Conservation (phyloP, 1,140 invertebrate species). For the Drosophila virilis region DNA sequence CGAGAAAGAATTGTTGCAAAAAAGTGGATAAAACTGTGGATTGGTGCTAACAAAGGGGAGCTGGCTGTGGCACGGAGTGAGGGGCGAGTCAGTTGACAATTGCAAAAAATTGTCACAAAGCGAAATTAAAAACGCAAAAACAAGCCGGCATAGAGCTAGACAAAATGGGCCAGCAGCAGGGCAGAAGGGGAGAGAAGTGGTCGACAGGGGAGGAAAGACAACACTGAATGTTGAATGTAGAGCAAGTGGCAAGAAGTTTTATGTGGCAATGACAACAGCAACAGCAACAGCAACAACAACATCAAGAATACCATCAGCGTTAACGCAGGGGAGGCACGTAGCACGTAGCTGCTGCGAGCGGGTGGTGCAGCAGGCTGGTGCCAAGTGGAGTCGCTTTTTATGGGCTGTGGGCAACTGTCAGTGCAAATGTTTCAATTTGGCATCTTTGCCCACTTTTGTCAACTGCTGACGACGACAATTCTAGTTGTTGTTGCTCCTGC, state of each 20-base stretch:
- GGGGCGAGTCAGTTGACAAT: slow-evolving; percentile 65
- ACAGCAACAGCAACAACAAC: slow-evolving; percentile 54
- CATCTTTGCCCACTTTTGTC: slow-evolving; percentile 65
- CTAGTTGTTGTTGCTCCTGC: slow-evolving; percentile 2
- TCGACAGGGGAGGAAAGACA: slow-evolving; percentile 3
- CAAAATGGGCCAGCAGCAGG: background rate
- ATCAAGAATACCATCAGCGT: slow-evolving; percentile 4
- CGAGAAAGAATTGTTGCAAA: slow-evolving; percentile 55
- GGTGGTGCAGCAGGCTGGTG: slow-evolving; percentile 20
- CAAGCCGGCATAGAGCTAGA: slow-evolving; percentile 43
- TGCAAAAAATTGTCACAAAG: slow-evolving; percentile 72
- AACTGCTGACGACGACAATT: slow-evolving; percentile 57
- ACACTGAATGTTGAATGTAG: slow-evolving; percentile 56
- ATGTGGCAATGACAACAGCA: slow-evolving; percentile 62
- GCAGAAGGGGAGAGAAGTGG: background rate
- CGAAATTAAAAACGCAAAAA: slow-evolving; percentile 81
- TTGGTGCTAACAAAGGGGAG: background rate
- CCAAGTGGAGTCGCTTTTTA: slow-evolving; percentile 16
- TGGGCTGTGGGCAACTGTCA: slow-evolving; percentile 45
- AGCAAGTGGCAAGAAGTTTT: slow-evolving; percentile 79
- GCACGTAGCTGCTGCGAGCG: background rate
- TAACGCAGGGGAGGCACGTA: background rate
- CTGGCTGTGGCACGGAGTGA: background rate
- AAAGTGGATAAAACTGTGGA: slow-evolving; percentile 25
- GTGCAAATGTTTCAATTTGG: slow-evolving; percentile 77